Evolutionary conservation across 2,888 invertebrate species (phyloP), one percentile per base, ranked within the genome.

Genomic region (Leucophenga montana): DNA sequence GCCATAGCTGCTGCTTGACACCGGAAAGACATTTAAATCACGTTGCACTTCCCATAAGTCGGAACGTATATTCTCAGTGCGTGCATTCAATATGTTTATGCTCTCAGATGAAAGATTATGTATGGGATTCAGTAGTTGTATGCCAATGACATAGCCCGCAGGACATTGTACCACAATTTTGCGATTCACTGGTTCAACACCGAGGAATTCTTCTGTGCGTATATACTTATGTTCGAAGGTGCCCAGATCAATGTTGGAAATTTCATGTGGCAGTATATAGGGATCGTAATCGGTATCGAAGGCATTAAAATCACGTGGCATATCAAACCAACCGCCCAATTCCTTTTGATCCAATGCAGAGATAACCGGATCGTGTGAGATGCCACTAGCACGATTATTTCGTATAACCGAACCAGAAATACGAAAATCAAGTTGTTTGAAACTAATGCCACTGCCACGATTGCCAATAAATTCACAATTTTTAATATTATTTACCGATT

Each of bases 281-380:
- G 95, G 95, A 73, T 92, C 91, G 82, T 95, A 95, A 79, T 93
- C 92, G 0, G 92, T 91, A 81, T 94, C 94, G 54, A 92, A 91
- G 71, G 91, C 89, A 75, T 92, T 91, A 69, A 92, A 91, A 74
- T 94, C 94, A 0, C 91, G 90, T 44, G 94, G 92, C 84, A 93
- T 91, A 77, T 92, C 91, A 81, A 97, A 95, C 97, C 98, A 98
- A 6, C 97, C 97, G 0, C 97, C 94, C 65, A 98, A 91, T 90
- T 98, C 97, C 85, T 96, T 91, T 88, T 97, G 98, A 83, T 96
- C 94, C 1, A 93, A 88, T 0, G 94, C 93, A 0, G 95, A 93
- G 72, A 98, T 90, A 53, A 94, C 94, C 0, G 98, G 97, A 89
- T 99, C 95, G 85, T 98, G 99, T 67, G 94, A 93, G 75, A 99